Conservation (phyloP, 2,888 invertebrate species). For the Zaprionus lineosus region DNA sequence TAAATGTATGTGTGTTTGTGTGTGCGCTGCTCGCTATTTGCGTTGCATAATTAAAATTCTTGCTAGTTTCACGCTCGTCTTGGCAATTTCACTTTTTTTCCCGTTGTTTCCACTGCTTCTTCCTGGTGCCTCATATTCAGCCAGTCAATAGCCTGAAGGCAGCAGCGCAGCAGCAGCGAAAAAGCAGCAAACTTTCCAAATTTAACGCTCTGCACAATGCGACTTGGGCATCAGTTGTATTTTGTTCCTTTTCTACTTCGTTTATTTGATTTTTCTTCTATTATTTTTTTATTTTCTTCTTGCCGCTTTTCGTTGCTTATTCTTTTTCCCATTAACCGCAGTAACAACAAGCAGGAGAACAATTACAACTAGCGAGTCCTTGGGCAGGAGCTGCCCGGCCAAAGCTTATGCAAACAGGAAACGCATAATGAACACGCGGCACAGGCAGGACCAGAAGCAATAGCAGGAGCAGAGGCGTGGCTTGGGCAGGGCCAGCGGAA, state of each 20-base stretch:
- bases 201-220: constrained; percentile 73
- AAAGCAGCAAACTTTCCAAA: constrained; percentile 77
- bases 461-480: no score
- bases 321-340: constrained; percentile 16
- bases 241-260: constrained; percentile 16
- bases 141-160: constrained; percentile 69
- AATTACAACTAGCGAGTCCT: constrained; percentile 64
- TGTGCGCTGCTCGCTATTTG: constrained; percentile 33
- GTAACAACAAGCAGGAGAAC: constrained; percentile 56
- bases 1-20: no score
- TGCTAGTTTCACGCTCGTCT: constrained; percentile 53
- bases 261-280: no score
- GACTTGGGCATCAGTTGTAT: no score
- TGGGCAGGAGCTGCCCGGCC: constrained; percentile 30
- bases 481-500: no score
- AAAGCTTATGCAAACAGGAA: constrained; percentile 75
- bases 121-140: constrained; percentile 39
- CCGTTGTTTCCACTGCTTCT: constrained; percentile 1
- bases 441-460: no score
- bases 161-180: constrained; percentile 28
- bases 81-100: constrained; percentile 63
- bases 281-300: no score
- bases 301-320: background rate
- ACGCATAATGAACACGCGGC: constrained; percentile 73
- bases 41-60: constrained; percentile 64